A percentile compares a stretch with the other conserved stretches of the same genome.
These are phyloP conservation scores for Zhuqinia jingwanae DNA, from an alignment of 2,888 invertebrate species.

Conservation along the genomic window DNA sequence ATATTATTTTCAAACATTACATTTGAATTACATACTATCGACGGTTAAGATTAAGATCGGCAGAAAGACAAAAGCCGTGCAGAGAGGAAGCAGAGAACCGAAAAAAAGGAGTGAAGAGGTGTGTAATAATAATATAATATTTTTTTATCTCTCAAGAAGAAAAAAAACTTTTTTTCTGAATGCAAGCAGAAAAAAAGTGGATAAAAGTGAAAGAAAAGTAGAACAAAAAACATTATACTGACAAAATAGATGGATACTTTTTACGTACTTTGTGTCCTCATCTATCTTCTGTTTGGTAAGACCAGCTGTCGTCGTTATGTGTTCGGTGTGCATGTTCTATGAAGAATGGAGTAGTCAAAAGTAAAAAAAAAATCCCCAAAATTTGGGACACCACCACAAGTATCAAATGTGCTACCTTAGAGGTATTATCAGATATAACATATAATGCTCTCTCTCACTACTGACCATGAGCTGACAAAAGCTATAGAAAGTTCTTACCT, in stretches of 20 bases:
- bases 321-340: too few species aligned
- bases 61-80: neutral
- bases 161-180: neutral
- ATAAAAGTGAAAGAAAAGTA: neutral
- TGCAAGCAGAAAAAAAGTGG: conserved; percentile 9
- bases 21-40: too few species aligned
- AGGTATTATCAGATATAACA: too few species aligned
- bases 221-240: conserved; percentile 8
- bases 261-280: neutral
- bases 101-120: conserved; percentile 6
- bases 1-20: neutral
- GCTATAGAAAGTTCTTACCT: too few species aligned
- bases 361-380: too few species aligned
- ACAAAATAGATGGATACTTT: conserved; percentile 35
- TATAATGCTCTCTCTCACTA: too few species aligned
- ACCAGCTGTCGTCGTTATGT: too few species aligned
- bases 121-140: conserved; percentile 34
- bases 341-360: too few species aligned
- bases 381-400: too few species aligned
- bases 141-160: neutral
- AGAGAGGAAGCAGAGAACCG: neutral
- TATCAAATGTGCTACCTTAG: too few species aligned
- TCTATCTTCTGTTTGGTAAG: too few species aligned
- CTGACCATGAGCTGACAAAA: too few species aligned
- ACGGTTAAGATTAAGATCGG: neutral